Conservation (phyloP, 2,113 vertebrate genomes). For the Rousettus leschenaultii region DNA sequence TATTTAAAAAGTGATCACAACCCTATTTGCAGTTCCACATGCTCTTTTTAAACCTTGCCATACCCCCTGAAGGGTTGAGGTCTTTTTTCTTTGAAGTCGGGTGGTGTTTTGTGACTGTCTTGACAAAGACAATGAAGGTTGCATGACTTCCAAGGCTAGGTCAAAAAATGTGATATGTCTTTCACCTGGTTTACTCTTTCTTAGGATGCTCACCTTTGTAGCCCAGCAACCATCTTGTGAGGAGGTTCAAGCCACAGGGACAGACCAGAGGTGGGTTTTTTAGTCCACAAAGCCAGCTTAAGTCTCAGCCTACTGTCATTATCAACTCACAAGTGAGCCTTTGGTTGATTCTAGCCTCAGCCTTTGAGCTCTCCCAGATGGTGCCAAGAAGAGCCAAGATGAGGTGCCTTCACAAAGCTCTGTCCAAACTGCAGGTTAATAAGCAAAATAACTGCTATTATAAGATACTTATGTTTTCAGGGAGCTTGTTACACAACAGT, state of each 20-base stretch:
- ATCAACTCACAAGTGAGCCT: neutral
- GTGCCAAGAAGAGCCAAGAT: neutral
- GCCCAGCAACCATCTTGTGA: neutral
- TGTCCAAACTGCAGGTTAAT: neutral
- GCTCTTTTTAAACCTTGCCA: neutral
- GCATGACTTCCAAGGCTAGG: neutral
- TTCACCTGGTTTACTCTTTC: neutral
- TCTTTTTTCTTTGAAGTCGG: neutral
- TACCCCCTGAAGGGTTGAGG: neutral
- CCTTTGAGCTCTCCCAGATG: neutral
- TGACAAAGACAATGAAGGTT: neutral
- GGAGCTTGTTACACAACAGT: neutral
- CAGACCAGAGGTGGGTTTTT: neutral
- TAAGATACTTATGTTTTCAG: neutral
- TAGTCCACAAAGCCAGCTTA: neutral
- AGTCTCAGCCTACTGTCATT: neutral
- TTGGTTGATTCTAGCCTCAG: neutral
- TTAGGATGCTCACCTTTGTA: neutral
- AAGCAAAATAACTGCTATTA: neutral
- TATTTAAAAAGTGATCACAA: conserved; percentile 7
- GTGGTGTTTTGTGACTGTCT: neutral
- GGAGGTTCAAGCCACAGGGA: neutral
- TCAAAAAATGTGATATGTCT: neutral
- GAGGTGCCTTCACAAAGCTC: neutral
- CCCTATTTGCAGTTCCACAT: neutral